A percentile compares a stretch with the other conserved stretches of the same genome.
Conservation (phyloP, 2,113 vertebrate species). For the Labeo rohita region DNA sequence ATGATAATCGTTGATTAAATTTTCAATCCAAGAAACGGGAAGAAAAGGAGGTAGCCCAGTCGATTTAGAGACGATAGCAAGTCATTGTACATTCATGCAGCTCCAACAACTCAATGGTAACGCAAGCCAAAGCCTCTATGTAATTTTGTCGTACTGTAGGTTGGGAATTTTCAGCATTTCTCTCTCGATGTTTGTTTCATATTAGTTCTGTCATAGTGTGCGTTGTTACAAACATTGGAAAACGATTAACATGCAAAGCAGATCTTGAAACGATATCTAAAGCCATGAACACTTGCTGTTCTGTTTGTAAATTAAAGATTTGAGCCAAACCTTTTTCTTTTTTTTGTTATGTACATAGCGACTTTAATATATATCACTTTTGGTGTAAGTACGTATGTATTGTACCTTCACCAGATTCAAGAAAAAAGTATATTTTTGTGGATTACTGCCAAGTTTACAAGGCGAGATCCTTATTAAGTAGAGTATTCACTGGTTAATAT, state of each 20-base stretch:
- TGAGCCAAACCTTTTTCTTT: slow-evolving; percentile 88
- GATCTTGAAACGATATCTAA: slow-evolving; percentile 90
- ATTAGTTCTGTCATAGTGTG: slow-evolving; percentile 78
- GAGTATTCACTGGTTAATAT: slow-evolving; percentile 95
- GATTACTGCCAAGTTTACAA: slow-evolving; percentile 94
- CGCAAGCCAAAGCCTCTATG: slow-evolving; percentile 97
- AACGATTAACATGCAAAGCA: slow-evolving; percentile 82
- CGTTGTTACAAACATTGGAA: slow-evolving; percentile 82
- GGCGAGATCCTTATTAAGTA: slow-evolving; percentile 92
- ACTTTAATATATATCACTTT: slow-evolving; percentile 96
- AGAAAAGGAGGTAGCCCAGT: slow-evolving; percentile 77
- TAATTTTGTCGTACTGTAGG: slow-evolving; percentile 85
- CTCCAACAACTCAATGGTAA: slow-evolving; percentile 94
- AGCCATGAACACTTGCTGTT: slow-evolving; percentile 97
- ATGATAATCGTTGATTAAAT: not conserved
- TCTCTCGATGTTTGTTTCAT: slow-evolving; percentile 84
- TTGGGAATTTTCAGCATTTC: slow-evolving; percentile 83
- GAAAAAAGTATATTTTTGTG: slow-evolving; percentile 97
- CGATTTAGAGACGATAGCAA: slow-evolving; percentile 85
- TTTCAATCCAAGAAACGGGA: slow-evolving; percentile 59
- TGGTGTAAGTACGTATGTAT: slow-evolving; percentile 91
- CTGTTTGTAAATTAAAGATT: slow-evolving; percentile 94
- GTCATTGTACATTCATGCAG: slow-evolving; percentile 88
- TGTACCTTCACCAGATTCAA: slow-evolving; percentile 90
- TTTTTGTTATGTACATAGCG: slow-evolving; percentile 91